A percentile compares a stretch with the other conserved stretches of the same genome.
Conservation (phyloP, 2,888 invertebrate genomes). For the Yponomeuta sedellus region DNA sequence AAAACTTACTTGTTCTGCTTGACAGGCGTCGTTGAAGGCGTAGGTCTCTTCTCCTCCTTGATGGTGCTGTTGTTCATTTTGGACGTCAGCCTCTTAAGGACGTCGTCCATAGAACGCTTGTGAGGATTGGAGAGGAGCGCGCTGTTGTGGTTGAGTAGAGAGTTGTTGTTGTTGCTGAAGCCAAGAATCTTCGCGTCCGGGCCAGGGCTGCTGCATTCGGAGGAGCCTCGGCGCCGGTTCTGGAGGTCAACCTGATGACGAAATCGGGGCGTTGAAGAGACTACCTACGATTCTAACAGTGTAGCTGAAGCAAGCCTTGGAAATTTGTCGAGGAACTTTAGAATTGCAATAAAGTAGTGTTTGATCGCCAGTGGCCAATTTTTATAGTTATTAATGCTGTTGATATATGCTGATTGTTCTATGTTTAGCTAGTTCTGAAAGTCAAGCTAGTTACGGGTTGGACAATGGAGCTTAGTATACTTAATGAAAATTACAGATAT, state of each 20-base stretch:
- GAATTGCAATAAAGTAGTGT: too few species aligned
- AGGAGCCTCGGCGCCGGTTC: constrained; percentile 73
- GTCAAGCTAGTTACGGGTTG: too few species aligned
- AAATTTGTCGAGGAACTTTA: too few species aligned
- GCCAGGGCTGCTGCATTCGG: constrained; percentile 85
- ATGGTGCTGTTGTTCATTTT: constrained; percentile 88
- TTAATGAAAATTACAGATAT: too few species aligned
- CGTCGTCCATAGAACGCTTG: constrained; percentile 94
- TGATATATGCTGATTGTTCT: too few species aligned
- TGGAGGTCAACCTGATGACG: constrained; percentile 65
- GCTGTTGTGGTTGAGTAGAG: constrained; percentile 79
- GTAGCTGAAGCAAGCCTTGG: too few species aligned
- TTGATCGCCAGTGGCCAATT: too few species aligned
- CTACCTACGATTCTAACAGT: too few species aligned
- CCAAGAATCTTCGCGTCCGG: constrained; percentile 80
- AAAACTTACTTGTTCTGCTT: constrained; percentile 71
- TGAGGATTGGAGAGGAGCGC: constrained; percentile 71
- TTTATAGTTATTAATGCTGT: too few species aligned
- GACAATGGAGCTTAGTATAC: too few species aligned
- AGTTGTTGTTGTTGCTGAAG: constrained; percentile 80
- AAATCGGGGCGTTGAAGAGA: not conserved
- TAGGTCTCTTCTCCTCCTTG: constrained; percentile 82
- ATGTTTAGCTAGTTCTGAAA: too few species aligned
- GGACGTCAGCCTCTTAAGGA: constrained; percentile 88
- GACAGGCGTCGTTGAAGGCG: constrained; percentile 81